Evolutionary conservation across 2,888 invertebrate species (phyloP), one percentile per base, ranked within the genome.

Genomic region (Microctonus brassicae): DNA sequence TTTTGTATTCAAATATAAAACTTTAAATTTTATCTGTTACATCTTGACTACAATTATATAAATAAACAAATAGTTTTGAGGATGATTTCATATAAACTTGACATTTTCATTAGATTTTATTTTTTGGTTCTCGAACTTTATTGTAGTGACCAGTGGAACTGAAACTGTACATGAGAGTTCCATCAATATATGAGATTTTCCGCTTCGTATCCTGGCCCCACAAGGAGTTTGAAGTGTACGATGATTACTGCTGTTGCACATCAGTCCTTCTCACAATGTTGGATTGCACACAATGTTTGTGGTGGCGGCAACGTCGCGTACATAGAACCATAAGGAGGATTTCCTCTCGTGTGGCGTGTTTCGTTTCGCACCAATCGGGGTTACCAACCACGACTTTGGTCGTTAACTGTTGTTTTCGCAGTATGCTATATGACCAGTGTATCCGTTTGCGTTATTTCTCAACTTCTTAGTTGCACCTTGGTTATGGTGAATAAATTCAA

Each of bases 371-470:
- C 61, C 39, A 62, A 39, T 62, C 42, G 61, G 22, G 39, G 24
- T 42, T 36, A 62, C 39, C 61, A 62, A 62, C 61, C 39, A 62
- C 36, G 61, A 62, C 61, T 62, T 62, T 62, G 22, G 61, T 62
- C 61, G 61, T 62, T 62, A 39, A 62, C 61, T 62, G 39, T 36
- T 62, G 61, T 62, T 62, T 24, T 39, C 3, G 34, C 34, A 17
- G 47, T 47, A 47, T 17, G 47, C 47, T 47, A 20, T 47, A 47
- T 58, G 33, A 20, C 58, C 9, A 58, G 33, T 58, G 34, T 34
- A 34, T 58, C 58, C 58, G 58, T 55, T 55, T 7, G 26, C 11
- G 26, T 24, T 26, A 55, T 26, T 24, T 34, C 33, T 17, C 58
- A 58, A 47, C 58, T 58, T n/a, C 58, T 58, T 58, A 58, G 47